Base-by-base conservation (phyloP, 2,888 invertebrate species). In the Temnothorax ravouxi region DNA sequence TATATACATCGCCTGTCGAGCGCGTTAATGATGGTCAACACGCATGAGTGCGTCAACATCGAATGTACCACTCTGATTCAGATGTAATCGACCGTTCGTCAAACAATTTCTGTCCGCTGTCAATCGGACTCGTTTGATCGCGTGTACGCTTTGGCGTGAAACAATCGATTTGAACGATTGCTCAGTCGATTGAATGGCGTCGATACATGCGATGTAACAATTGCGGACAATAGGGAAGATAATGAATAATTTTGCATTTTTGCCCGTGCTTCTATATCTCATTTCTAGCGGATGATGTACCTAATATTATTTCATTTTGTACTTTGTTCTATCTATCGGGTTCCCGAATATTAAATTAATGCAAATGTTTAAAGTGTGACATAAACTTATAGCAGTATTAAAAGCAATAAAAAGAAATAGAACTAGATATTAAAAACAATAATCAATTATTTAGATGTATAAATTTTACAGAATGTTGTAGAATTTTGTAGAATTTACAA, bases 101-200 rank as follows among this genome's bases (percentile, higher is more conserved):
- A 89, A 89, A 89, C 89, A 87, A 88, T 88, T 86, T 88, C 85
- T 59, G 81, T 59, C 41, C 75, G 88, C 86, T 89, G 88, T 88
- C 89, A 85, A 89, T 89, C 85, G 41, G 81, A 62, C 59, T 81
- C 86, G 86, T 86, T 86, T 84, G 62, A 83, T 64, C 62, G 67
- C 74, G 82, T 72, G 84, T 88, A 74, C 84, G 82, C 74, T 83
- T 69, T 72, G 59, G 85, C 76, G 81, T 74, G 83, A 86, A 83
- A 75, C 84, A 77, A 89, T 87, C 86, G 87, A 89, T 89, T 87
- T 83, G 71, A 80, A 86, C 85, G 87, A 88, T 85, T 86, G 81
- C 77, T 54, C 72, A 44, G 47, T 82, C 84, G 83, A 87, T 85
- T 79, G 79, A 64, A 64, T 67, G 56, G 44, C 66, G 29, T 15